Evolutionary conservation across 2,113 vertebrate species (phyloP), one percentile per base, ranked within the genome.

Genomic region (Bufo gargarizans): DNA sequence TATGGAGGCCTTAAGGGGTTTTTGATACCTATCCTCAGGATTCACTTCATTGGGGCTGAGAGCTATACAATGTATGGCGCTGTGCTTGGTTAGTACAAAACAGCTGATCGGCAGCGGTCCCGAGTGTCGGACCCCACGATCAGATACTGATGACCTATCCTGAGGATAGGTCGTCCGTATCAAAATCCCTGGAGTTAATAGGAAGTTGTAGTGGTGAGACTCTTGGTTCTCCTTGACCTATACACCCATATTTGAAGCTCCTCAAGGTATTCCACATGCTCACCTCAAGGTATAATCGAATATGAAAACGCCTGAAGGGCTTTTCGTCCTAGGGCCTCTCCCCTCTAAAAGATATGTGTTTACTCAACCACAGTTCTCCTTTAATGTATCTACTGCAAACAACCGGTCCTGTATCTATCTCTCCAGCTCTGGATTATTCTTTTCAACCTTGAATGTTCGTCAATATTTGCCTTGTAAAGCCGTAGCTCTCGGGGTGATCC

Each of bases 381-480:
- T 69, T 61, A 82, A 71, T 82, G 86, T 82, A 56, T 65, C 17
- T 47, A 74, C 55, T 88, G 20, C 55, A 82, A 74, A 82, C 50
- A 82, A 19, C 55, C 4, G 43, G 78, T 67, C n/a, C 43, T 50
- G 17, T 49, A 76, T 7, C 69, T 81, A 76, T 76, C 67, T 56
- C 67, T 33, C 78, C 55, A 3, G 67, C 45, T 58, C 47, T 55
- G 79, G 78, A 33, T 80, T 53, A 58, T 80, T 67, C 61, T 67
- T 59, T 88, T 88, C 65, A 88, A 58, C 86, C 86, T 88, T 74
- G 67, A 58, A 82, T 59, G 78, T 81, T 58, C 4, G 86, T 88
- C 86, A 88, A 88, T 88, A 88, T 88, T 88, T 77, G 71, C 86
- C 58, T 19, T 72, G 17, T 58, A 56, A 61, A 82, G 78, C 65